Evolutionary conservation across 2,113 vertebrate species (phyloP), one percentile per base, ranked within the genome.

Genomic region (Phaethornis superciliosus): DNA sequence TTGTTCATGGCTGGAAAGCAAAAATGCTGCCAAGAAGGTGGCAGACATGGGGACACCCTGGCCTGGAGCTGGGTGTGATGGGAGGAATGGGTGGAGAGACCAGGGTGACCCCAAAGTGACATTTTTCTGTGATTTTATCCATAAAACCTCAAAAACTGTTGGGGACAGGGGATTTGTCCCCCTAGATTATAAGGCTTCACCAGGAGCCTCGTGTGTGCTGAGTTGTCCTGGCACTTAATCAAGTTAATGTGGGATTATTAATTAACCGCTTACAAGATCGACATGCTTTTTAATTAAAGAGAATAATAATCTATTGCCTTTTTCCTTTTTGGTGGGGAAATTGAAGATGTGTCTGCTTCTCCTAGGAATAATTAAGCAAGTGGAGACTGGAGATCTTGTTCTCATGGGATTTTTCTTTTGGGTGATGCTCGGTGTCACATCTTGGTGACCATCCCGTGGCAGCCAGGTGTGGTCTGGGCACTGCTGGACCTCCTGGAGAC

Each of bases 141-240:
- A 71, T 15, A 35, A 93, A 67, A 60, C 65, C 58, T 71, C 51
- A 15, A 63, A 32, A 24, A 15, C n/a, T 60, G 4, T 42, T 37
- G 72, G 42, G 56, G 37, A 40, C 56, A 54, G 63, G 44, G 81
- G 27, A 74, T 81, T 94, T 51, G 56, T 40, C 54, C 56, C 51
- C 18, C 9, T n/a, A 47, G 19, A 70, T 65, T 63, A 84, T 15
- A 30, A 21, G 91, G 23, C 62, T 33, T 20, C 0, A 20, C 35
- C 0, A 0, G 42, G 46, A 72, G 30, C 71, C 33, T 32, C 0
- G 0, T 4, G 30, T 16, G 44, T 1, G 16, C 67, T 59, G 30
- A 26, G 58, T 46, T 49, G 22, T 64, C 59, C 63, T 30, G 22
- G 46, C 2, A 1, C 72, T 78, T 78, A 30, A 81, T 78, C 69